These are phyloP conservation scores for Micropterix aruncella DNA, from an alignment of 2,888 invertebrate species.

Conservation along the genomic window DNA sequence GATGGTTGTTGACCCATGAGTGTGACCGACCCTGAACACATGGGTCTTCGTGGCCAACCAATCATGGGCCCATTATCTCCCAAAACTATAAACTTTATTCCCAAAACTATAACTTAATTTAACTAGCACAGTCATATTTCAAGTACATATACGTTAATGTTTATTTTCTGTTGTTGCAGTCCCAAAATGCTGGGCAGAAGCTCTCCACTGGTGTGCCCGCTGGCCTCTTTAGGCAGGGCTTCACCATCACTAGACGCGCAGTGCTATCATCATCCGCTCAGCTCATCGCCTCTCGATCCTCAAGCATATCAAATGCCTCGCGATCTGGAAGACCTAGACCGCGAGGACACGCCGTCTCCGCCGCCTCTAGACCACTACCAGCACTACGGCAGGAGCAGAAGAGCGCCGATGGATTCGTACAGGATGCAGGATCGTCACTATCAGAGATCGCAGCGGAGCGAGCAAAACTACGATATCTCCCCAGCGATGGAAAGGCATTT, in stretches of 20 bases:
- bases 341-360: slow-evolving; percentile 10
- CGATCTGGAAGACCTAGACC: slow-evolving; percentile 23
- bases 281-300: slow-evolving; percentile 28
- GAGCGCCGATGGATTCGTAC: slow-evolving; percentile 9
- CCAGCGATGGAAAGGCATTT: slow-evolving; percentile 11
- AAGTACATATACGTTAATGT: no score
- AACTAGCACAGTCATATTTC: no score
- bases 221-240: slow-evolving; percentile 41
- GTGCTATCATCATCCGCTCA: slow-evolving; percentile 16
- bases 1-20: no score
- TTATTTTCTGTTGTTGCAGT: no score
- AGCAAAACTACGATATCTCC: slow-evolving; percentile 4
- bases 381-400: slow-evolving; percentile 10
- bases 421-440: slow-evolving; percentile 8
- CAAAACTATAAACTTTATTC: no score
- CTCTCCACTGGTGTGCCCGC: slow-evolving; percentile 37
- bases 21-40: no score
- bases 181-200: slow-evolving; percentile 16
- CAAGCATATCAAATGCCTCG: slow-evolving; percentile 30
- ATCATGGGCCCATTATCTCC: no score
- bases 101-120: no score
- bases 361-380: slow-evolving; percentile 14
- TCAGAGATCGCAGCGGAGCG: slow-evolving; percentile 2
- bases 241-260: slow-evolving; percentile 19
- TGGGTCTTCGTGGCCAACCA: no score